phyloP scores from a whole-genome alignment of 2,113 vertebrate species.

The Puffinus mauretanicus region DNA sequence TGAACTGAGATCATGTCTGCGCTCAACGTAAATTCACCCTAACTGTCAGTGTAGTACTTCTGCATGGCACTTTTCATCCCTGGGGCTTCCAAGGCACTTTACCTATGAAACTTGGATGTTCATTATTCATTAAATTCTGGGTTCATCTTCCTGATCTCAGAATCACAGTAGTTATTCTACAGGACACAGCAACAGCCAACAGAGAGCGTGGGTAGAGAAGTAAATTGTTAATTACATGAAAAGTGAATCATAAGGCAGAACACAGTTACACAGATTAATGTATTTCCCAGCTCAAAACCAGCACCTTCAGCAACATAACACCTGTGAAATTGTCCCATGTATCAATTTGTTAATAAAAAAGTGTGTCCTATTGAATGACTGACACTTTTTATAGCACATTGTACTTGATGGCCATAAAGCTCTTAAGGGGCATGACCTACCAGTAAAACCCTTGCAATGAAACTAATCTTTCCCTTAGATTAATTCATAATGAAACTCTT shows the following conservation, averaged over 20 bases:
- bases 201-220: neutral
- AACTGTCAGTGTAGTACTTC: neutral
- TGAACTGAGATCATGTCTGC: slow-evolving; percentile 2
- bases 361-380: neutral
- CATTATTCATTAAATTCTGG: neutral
- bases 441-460: neutral
- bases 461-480: slow-evolving; percentile 20
- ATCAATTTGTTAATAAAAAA: neutral
- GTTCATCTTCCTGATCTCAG: neutral
- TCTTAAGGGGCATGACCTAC: neutral
- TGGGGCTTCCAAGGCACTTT: neutral
- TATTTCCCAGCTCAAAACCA: neutral
- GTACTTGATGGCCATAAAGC: neutral
- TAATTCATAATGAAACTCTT: neutral
- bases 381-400: neutral
- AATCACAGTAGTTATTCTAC: neutral
- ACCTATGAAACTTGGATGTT: neutral
- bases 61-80: neutral
- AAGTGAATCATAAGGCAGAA: neutral
- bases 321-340: neutral
- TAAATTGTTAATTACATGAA: neutral
- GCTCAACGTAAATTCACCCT: neutral
- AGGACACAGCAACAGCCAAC: neutral
- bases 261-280: neutral
- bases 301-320: neutral